Evolutionary conservation across 2,888 invertebrate genomes (phyloP).

Genomic region (Drosophila ustulata): DNA sequence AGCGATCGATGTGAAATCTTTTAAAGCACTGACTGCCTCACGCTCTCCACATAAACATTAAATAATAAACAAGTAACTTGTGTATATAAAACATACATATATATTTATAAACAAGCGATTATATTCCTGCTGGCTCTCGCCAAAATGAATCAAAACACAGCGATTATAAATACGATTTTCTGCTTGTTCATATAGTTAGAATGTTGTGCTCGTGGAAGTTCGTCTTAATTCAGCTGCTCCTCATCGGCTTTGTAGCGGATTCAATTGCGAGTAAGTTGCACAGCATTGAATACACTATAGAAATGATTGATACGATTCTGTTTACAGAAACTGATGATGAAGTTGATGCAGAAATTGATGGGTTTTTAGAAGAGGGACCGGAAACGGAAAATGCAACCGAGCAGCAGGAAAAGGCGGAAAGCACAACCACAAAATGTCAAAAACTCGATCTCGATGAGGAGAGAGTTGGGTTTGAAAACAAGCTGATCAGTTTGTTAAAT

Average conservation of each 20-base stretch:
- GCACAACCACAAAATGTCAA: background rate
- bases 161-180: no score
- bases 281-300: background rate
- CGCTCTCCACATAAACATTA: background rate
- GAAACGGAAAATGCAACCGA: background rate
- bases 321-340: background rate
- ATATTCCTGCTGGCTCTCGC: background rate
- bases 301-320: background rate
- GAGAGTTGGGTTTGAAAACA: background rate
- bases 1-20: background rate
- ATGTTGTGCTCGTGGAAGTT: slow-evolving; percentile 1
- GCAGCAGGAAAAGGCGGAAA: background rate
- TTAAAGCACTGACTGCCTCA: background rate
- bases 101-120: background rate
- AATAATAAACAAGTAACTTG: background rate
- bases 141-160: background rate
- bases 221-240: slow-evolving; percentile 1
- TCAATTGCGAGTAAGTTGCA: background rate
- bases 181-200: background rate
- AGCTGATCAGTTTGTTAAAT: slow-evolving; percentile 7
- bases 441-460: background rate
- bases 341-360: background rate
- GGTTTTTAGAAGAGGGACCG: rapidly evolving
- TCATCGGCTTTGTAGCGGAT: background rate
- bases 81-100: background rate